Base-by-base conservation (phyloP, 2,113 vertebrate species). In the Megalops atlanticus region DNA sequence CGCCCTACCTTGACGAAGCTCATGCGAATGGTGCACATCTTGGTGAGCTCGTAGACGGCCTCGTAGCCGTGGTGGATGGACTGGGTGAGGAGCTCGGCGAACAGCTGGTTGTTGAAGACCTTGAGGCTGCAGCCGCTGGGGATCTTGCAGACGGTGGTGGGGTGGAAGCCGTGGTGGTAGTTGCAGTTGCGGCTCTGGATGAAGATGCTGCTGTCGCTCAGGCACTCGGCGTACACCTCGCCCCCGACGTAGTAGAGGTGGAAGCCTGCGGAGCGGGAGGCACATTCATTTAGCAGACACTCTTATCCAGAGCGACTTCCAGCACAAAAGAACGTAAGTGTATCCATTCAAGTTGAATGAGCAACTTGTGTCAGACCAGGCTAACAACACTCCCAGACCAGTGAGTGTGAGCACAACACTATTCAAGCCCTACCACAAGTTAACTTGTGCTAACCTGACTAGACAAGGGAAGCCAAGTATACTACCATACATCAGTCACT, bases 131-230 rank as follows among this genome's bases (percentile, higher is more conserved):
- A 99, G 84, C 97, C 96, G 43, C 97, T 99, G 76, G 98, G 98
- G 87, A 99, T 99, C 94, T 99, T 99, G 89, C 98, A 99, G 52
- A 99, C 98, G 0, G 98, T 99, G 2, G 98, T 98, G 85, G 98
- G 97, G 75, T 99, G 98, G 89, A 99, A 99, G 1, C 97, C 96
- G 0, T 96, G 95, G 21, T 96, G 95, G 82, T 95, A 95, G 90
- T 96, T 96, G 91, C 95, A 96, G 91, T 96, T 96, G 69, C 95
- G 92, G 81, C 95, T 96, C 43, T 96, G 95, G 81, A 96, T 95
- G 71, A 96, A 96, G 88, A 96, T 96, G 85, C 95, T 96, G 75
- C 95, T 96, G 86, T 95, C 95, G 0, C 95, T 95, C 39, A 96
- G 91, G 75, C 95, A 96, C 7, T 96, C 95, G 0, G 95, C 95